A percentile compares a stretch with the other conserved stretches of the same genome.
Evolutionary conservation across 2,888 invertebrate genomes (phyloP).

Genomic region (Perizoma affinitatum): DNA sequence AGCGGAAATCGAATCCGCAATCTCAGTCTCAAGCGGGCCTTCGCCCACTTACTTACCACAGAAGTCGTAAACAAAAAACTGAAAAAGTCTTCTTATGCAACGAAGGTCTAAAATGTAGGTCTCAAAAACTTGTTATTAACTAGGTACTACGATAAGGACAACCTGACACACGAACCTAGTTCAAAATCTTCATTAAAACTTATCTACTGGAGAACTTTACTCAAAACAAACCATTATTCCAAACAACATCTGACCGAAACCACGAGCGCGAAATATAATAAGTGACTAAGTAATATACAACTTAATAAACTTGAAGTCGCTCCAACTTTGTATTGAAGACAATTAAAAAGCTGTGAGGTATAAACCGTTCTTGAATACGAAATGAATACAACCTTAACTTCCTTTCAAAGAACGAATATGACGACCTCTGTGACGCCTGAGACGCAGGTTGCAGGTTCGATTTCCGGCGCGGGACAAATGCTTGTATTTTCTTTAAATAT

Average conservation of each 20-base stretch:
- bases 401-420: slow-evolving; percentile 3
- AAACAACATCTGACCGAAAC: slow-evolving; percentile 26
- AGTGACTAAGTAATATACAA: slow-evolving; percentile 16
- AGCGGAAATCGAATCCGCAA: too few relatives aligned
- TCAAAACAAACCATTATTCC: slow-evolving; percentile 30
- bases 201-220: slow-evolving; percentile 18
- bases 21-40: too few relatives aligned
- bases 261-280: slow-evolving; percentile 13
- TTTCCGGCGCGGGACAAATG: too few relatives aligned
- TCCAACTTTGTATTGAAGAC: slow-evolving; percentile 26
- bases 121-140: background rate
- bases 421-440: too few relatives aligned
- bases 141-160: slow-evolving; percentile 8
- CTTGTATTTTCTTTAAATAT: too few relatives aligned
- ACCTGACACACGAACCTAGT: slow-evolving; percentile 23
- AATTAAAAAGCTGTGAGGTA: slow-evolving; percentile 28
- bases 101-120: too few relatives aligned
- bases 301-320: slow-evolving; percentile 20
- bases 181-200: slow-evolving; percentile 26
- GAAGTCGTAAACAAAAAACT: too few relatives aligned
- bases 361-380: slow-evolving; percentile 26
- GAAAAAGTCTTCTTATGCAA: too few relatives aligned
- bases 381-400: slow-evolving; percentile 21
- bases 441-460: too few relatives aligned
- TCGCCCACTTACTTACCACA: too few relatives aligned